Evolutionary conservation across 2,113 vertebrate species (phyloP), one percentile per base, ranked within the genome.

Genomic region (Prinia subflava): DNA sequence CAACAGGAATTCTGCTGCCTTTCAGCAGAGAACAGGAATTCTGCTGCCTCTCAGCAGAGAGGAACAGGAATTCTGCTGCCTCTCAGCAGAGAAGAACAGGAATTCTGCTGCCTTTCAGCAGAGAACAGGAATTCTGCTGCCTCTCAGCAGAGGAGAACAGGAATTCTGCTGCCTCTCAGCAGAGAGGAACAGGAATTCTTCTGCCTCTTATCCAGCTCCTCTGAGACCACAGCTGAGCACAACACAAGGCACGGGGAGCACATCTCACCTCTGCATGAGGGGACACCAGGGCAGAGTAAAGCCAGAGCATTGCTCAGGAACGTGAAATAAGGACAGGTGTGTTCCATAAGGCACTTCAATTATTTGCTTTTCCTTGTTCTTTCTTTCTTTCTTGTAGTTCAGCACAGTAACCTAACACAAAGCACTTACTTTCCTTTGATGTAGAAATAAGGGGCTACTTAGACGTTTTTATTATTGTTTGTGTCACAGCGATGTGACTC

Each of bases 221-320:
- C 11, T 62, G 3, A 2, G 44, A 13, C 13, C 22, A 2, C 2
- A 44, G 82, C 39, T 0, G 3, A 11, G 39, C 0, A 0, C 19
- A 11, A 24, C 49, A 7, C 19, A 1, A 24, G 56, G 7, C 8
- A 25, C 1, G 0, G 75, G 75, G 63, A 35, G 59, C 0, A 2
- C 24, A 15, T 50, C 52, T 50, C 57, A 3, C 17, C 69, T 30
- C 41, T 11, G 52, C n/a, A 2, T 6, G 74, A 31, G 89, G 27
- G 84, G 90, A 50, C 50, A 28, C 24, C 16, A 33, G 78, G 75
- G 60, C 73, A 44, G 11, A 41, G 47, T 1, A 49, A 35, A 86
- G n/a, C 75, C 78, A 16, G 5, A 10, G 62, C 47, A 67, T 49
- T 35, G 31, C 74, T 89, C 62, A 60, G 33, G 57, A 75, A 68